phyloP scores from a whole-genome alignment of 2,113 vertebrate species.

The Bambusicola thoracicus region DNA sequence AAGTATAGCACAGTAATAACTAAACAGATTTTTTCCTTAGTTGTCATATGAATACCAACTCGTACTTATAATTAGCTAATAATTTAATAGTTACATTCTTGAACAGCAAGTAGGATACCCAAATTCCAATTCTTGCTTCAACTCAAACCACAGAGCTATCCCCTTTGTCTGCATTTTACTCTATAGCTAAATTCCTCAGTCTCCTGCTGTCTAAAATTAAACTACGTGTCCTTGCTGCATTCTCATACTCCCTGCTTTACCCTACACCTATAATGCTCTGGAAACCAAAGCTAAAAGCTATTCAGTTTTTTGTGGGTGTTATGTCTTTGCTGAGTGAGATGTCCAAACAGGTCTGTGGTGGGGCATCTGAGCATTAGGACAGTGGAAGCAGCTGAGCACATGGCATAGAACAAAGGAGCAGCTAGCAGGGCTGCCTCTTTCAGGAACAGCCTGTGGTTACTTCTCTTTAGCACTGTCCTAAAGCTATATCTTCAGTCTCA shows the following conservation, averaged over 20 bases:
- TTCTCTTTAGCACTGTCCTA: neutral
- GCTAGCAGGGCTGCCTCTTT: neutral
- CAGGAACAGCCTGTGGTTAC: neutral
- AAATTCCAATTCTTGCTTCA: neutral
- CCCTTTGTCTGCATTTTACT: neutral
- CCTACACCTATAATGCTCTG: neutral
- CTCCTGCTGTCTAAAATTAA: neutral
- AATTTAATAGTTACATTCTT: neutral
- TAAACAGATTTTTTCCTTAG: neutral
- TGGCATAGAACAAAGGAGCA: neutral
- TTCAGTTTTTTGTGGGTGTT: neutral
- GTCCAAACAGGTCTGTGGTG: neutral
- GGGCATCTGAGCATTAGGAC: neutral
- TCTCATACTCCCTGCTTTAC: neutral
- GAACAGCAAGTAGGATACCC: neutral
- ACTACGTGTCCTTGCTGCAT: fast-evolving
- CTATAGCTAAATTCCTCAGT: neutral
- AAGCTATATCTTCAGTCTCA: neutral
- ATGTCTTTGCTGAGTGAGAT: neutral
- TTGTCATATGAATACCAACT: neutral
- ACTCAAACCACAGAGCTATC: neutral
- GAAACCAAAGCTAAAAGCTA: neutral
- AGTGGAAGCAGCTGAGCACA: neutral
- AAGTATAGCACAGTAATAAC: neutral
- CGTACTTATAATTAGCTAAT: neutral